Percentiles rank a stretch among this genome's conserved stretches.
Evolutionary conservation across 2,113 vertebrate genomes (phyloP).

Genomic region (Crotophaga sulcirostris): DNA sequence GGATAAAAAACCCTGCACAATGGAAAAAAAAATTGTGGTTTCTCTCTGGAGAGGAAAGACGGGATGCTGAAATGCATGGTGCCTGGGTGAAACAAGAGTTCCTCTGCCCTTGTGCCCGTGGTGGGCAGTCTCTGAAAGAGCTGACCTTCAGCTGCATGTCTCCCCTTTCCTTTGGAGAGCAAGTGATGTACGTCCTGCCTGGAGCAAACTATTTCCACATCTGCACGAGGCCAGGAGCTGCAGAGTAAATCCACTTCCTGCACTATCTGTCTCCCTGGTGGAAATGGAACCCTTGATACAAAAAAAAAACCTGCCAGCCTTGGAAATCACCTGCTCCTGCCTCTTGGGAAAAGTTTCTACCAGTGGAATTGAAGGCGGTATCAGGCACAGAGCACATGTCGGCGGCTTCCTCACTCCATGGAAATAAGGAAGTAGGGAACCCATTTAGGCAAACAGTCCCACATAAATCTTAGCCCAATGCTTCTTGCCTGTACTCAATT

Average conservation of each 20-base stretch:
- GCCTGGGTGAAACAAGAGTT: not conserved
- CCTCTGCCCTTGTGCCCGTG: not conserved
- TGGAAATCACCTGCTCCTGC: not conserved
- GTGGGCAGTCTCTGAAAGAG: not conserved
- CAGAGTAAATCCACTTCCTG: not conserved
- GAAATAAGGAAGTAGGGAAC: conserved; percentile 45
- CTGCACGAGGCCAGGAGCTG: not conserved
- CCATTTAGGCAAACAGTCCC: conserved; percentile 28
- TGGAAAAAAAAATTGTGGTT: not conserved
- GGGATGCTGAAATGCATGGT: not conserved
- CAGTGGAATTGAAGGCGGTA: not conserved
- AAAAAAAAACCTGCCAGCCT: not conserved
- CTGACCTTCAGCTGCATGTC: not conserved
- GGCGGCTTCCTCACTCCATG: not conserved
- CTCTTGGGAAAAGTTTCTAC: not conserved
- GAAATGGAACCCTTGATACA: not conserved
- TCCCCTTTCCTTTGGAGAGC: not conserved
- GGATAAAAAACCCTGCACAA: not conserved
- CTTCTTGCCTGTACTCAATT: not conserved
- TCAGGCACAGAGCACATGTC: conserved; percentile 21
- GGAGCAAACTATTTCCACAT: not conserved
- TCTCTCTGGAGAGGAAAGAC: not conserved
- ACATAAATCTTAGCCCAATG: conserved; percentile 13
- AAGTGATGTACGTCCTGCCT: not conserved
- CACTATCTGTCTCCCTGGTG: not conserved